Conservation (phyloP, 2,113 vertebrate species). For the Corvus hawaiiensis region DNA sequence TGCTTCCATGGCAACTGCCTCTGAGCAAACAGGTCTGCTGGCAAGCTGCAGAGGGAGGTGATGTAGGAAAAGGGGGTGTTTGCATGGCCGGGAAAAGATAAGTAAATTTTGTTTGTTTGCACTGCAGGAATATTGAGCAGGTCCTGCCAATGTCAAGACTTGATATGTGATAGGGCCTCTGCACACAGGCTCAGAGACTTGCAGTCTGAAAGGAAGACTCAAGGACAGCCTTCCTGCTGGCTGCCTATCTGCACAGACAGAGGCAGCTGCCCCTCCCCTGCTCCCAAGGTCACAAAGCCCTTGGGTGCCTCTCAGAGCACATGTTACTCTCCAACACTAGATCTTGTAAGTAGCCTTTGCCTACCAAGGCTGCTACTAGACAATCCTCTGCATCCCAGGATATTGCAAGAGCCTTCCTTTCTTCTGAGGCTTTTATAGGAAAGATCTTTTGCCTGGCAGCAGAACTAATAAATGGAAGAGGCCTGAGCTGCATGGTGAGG, state of each 20-base stretch:
- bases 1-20: slow-evolving; percentile 10
- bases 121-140: not conserved
- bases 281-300: not conserved
- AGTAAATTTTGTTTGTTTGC: not conserved
- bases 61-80: not conserved
- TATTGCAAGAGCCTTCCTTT: not conserved
- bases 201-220: not conserved
- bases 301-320: not conserved
- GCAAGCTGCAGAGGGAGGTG: not conserved
- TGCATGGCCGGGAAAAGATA: not conserved
- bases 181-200: not conserved
- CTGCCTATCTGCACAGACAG: not conserved
- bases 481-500: not conserved
- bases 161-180: not conserved
- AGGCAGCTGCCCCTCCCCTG: not conserved
- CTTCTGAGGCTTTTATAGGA: not conserved
- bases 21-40: not conserved
- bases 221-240: not conserved
- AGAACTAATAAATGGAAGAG: not conserved
- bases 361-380: not conserved
- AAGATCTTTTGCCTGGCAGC: not conserved
- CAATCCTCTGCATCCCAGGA: not conserved
- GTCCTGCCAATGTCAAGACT: not conserved
- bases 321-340: not conserved
- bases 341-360: not conserved